A percentile compares a stretch with the other conserved stretches of the same genome.
Conservation (phyloP, 1,140 invertebrate species). For the Cyclargus thomasi region DNA sequence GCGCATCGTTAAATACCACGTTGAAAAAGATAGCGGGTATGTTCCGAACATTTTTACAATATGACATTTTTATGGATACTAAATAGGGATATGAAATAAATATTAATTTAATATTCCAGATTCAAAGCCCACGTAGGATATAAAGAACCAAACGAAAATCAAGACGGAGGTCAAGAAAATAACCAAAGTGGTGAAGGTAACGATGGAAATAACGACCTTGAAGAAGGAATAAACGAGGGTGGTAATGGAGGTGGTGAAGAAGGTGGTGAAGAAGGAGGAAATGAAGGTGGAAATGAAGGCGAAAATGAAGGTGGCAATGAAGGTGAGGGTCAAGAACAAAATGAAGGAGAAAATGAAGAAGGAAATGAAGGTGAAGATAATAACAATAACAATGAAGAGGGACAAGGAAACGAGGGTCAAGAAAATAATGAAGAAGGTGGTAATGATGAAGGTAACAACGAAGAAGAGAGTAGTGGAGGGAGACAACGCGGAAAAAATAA, state of each 20-base stretch:
- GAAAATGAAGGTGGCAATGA: not conserved
- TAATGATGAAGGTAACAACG: not conserved
- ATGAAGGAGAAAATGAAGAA: not conserved
- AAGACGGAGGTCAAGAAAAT: constrained; percentile 13
- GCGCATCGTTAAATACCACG: constrained; percentile 36
- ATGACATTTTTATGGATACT: not conserved
- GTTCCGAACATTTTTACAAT: not conserved
- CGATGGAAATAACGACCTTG: constrained; percentile 16
- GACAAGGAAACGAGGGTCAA: constrained; percentile 11
- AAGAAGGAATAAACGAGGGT: not conserved
- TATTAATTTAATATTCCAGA: constrained; percentile 23
- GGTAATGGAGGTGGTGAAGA: constrained; percentile 8
- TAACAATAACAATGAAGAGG: not conserved
- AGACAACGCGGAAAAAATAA: not conserved
- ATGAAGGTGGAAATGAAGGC: constrained; percentile 1
- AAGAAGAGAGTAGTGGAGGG: constrained; percentile 9
- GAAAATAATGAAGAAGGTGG: not conserved
- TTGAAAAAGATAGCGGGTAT: constrained; percentile 37
- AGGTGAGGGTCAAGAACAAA: not conserved
- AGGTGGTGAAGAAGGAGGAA: constrained; percentile 8
- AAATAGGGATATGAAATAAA: not conserved
- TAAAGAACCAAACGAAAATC: constrained; percentile 20
- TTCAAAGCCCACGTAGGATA: constrained; percentile 30
- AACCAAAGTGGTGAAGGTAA: constrained; percentile 5
- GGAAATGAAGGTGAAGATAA: constrained; percentile 1